These are phyloP conservation scores for Sinella curviseta DNA, from an alignment of 1,140 invertebrate genomes.

Conservation along the genomic window DNA sequence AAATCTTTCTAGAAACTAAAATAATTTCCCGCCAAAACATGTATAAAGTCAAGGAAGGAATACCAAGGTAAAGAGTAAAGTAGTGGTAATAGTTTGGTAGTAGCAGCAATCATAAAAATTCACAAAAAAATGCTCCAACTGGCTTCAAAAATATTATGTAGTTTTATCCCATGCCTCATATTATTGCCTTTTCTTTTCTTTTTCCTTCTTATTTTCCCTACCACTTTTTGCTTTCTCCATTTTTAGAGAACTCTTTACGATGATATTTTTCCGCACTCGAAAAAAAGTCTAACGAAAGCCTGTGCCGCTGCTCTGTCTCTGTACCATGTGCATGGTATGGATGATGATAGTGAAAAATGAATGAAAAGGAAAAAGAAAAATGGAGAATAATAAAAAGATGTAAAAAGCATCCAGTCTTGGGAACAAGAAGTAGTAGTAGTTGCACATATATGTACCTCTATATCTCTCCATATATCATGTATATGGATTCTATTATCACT, in stretches of 20 bases:
- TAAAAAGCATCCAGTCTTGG: not conserved
- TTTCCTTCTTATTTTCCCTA: not conserved
- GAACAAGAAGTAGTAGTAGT: not conserved
- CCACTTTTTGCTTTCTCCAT: not conserved
- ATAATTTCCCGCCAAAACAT: too few species aligned
- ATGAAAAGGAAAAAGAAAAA: not conserved
- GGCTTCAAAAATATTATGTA: not conserved
- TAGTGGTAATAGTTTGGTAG: not conserved
- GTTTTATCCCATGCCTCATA: not conserved
- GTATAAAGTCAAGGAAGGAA: not conserved
- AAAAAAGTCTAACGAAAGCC: too few species aligned
- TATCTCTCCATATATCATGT: too few species aligned
- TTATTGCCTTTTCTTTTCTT: constrained; percentile 3
- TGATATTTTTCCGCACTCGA: too few species aligned
- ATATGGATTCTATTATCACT: too few species aligned
- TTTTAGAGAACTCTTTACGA: too few species aligned
- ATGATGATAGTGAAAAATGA: not conserved
- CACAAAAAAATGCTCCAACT: constrained; percentile 3
- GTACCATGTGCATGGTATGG: not conserved
- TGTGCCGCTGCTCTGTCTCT: too few species aligned
- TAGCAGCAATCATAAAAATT: constrained; percentile 10
- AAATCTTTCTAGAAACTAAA: too few species aligned
- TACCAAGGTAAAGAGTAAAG: not conserved
- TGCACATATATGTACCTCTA: too few species aligned
- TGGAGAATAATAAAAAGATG: constrained; percentile 15